Percentiles rank a stretch among this genome's conserved stretches.
These are phyloP conservation scores for Philaethria dido DNA, from an alignment of 2,888 invertebrate genomes.

Conservation along the genomic window DNA sequence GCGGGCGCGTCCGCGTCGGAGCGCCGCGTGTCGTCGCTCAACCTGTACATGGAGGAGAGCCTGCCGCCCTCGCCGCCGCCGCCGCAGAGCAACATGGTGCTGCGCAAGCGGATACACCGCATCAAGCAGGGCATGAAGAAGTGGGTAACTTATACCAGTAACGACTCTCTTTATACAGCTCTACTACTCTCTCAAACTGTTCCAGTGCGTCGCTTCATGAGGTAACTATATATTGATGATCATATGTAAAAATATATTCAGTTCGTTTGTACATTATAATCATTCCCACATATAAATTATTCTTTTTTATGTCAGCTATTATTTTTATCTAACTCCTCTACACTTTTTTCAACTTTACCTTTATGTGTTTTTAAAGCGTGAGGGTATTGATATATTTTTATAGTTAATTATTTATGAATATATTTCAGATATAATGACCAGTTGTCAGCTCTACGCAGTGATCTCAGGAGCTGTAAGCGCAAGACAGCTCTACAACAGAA, in stretches of 20 bases:
- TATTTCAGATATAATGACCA: constrained; percentile 89
- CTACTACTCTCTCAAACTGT: not conserved
- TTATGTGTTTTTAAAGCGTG: not conserved
- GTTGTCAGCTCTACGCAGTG: constrained; percentile 89
- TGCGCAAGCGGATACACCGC: constrained; percentile 92
- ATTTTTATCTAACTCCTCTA: too few species aligned
- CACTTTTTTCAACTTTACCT: not conserved
- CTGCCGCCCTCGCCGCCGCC: constrained; percentile 85
- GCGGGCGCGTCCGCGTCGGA: constrained; percentile 77
- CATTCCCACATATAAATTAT: too few species aligned
- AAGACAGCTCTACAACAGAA: constrained; percentile 94
- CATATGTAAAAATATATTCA: too few species aligned
- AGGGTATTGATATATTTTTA: not conserved
- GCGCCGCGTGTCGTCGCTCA: constrained; percentile 68
- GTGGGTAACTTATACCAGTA: constrained; percentile 54
- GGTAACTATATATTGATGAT: not conserved
- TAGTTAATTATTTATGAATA: not conserved
- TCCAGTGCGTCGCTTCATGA: not conserved
- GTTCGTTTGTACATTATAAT: too few species aligned
- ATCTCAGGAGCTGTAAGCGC: constrained; percentile 90
- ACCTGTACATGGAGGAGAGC: constrained; percentile 75
- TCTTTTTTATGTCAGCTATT: too few species aligned
- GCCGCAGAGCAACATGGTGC: constrained; percentile 93
- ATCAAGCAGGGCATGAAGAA: constrained; percentile 95
- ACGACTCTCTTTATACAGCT: not conserved